Conservation (phyloP, 2,113 vertebrate genomes). For the Okapia johnstoni region DNA sequence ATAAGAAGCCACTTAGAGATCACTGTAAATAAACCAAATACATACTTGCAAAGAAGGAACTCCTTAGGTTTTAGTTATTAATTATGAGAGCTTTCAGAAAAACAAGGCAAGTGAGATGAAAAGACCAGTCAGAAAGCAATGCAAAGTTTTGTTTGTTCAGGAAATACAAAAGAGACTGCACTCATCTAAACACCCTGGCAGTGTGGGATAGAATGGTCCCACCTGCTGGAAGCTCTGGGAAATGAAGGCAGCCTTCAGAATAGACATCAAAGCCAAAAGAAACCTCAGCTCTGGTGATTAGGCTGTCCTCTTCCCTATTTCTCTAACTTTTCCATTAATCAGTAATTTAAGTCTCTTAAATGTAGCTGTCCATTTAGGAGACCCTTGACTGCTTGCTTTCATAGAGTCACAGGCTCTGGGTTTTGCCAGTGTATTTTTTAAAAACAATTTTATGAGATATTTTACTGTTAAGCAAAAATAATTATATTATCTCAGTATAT, state of each 20-base stretch:
- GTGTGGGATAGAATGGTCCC: not conserved
- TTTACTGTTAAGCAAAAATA: slow-evolving; percentile 41
- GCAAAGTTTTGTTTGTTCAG: not conserved
- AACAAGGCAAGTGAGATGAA: not conserved
- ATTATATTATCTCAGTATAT: slow-evolving; percentile 52
- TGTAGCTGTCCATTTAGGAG: not conserved
- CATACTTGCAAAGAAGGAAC: not conserved
- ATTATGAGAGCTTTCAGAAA: not conserved
- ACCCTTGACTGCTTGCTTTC: not conserved
- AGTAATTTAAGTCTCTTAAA: not conserved
- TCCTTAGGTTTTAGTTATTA: not conserved
- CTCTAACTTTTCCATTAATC: not conserved
- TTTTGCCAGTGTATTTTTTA: not conserved
- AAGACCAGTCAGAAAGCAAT: not conserved
- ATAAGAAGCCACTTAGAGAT: not conserved
- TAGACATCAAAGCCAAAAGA: not conserved
- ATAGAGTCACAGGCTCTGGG: not conserved
- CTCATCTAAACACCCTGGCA: not conserved
- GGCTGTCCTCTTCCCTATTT: not conserved
- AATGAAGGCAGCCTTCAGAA: not conserved
- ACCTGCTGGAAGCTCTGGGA: not conserved
- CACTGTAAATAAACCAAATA: not conserved
- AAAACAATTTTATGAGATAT: not conserved
- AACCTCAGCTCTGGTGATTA: not conserved
- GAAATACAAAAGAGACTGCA: not conserved